Evolutionary conservation across 2,113 vertebrate genomes (phyloP), one percentile per base, ranked within the genome.

Genomic region (Okapia johnstoni): DNA sequence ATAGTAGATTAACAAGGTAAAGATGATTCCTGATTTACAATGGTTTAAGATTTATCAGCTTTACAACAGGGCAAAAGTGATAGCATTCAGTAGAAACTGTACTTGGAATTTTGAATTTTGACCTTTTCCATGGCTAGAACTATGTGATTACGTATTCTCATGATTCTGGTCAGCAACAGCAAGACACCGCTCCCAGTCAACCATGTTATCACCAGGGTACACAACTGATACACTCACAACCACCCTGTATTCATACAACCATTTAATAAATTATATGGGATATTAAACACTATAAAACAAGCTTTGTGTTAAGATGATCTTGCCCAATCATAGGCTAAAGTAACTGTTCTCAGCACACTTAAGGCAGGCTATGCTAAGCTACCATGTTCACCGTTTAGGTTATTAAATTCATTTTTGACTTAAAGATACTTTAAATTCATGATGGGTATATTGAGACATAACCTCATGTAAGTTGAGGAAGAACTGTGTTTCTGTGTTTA

Each of bases 141-240:
- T 54, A 15, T 25, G 50, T 0, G 1, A 54, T 36, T 23, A 36
- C 12, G 11, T 52, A n/a, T 33, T 25, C 19, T 21, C 3, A 2
- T 83, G 50, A 36, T 54, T 50, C 19, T 14, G 12, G 79, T 21
- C 50, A 54, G 33, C 13, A 48, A 52, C 11, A 54, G 50, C 6
- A 54, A 54, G 79, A 54, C 21, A n/a, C 19, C 0, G 3, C 19
- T 36, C 50, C 19, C 19, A 8, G 50, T n/a, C 30, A 83, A 25
- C 33, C 50, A 25, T 7, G 79, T 14, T 19, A 36, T 54, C 33
- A 36, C 2, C 6, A 83, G 33, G 28, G 7, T 19, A 30, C 4
- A 30, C 76, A 30, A 30, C 4, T 5, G 43, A 19, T 48, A 48
- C 8, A 79, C 46, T 19, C 46, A 79, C 26, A 50, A 79, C 76